These are phyloP conservation scores for Parapristionchus giblindavisi DNA, from an alignment of 2,888 invertebrate genomes.

Conservation along the genomic window DNA sequence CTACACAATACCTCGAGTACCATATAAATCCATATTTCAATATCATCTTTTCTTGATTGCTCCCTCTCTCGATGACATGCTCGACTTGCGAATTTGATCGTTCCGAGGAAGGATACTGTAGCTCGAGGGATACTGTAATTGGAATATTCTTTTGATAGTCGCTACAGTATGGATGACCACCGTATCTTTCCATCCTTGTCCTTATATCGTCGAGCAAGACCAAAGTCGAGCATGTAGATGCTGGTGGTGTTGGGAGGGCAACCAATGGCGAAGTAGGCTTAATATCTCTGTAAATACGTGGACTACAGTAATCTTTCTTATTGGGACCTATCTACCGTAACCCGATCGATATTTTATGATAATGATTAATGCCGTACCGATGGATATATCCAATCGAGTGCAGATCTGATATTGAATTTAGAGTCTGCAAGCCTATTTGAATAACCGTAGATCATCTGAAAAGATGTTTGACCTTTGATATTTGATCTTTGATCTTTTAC, in stretches of 20 bases:
- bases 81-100: conserved; percentile 30
- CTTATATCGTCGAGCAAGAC: conserved; percentile 18
- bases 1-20: conserved; percentile 29
- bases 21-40: conserved; percentile 36
- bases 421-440: conserved; percentile 16
- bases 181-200: conserved; percentile 23
- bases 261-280: conserved; percentile 39
- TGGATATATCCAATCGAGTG: conserved; percentile 32
- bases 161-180: no score
- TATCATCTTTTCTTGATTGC: conserved; percentile 27
- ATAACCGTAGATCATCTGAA: conserved; percentile 12
- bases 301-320: no score
- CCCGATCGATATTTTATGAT: neutral
- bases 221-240: conserved; percentile 38
- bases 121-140: conserved; percentile 32
- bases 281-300: conserved; percentile 30
- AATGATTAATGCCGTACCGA: neutral
- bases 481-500: conserved; percentile 4
- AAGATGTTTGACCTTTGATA: neutral
- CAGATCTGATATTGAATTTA: conserved; percentile 16
- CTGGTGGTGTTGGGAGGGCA: neutral
- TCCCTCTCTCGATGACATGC: conserved; percentile 20
- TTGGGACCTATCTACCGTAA: no score
- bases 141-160: no score
- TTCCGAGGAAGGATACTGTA: conserved; percentile 28